phyloP scores from a whole-genome alignment of 2,888 invertebrate genomes.

The Agriopis aurantiaria region DNA sequence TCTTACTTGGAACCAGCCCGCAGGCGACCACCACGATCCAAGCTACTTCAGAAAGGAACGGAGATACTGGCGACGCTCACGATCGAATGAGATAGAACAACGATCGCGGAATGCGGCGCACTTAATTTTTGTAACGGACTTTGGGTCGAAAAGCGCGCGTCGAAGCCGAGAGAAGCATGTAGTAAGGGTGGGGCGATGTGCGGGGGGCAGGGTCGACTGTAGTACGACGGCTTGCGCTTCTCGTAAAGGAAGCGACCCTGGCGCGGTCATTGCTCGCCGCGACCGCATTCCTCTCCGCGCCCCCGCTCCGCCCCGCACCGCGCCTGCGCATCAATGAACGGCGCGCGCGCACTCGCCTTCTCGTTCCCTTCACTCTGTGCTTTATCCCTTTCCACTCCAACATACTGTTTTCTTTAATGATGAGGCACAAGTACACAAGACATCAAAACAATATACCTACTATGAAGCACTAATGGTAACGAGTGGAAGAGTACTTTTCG shows the following conservation, averaged over 20 bases:
- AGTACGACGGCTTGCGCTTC: conserved; percentile 84
- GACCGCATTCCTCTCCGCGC: conserved; percentile 82
- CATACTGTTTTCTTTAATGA: not conserved
- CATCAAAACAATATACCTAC: conserved; percentile 1
- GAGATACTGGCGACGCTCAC: conserved; percentile 43
- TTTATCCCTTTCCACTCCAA: conserved; percentile 18
- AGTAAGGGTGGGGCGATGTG: conserved; percentile 68
- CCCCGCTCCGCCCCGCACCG: conserved; percentile 68
- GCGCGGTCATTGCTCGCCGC: conserved; percentile 86
- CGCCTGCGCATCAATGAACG: conserved; percentile 85
- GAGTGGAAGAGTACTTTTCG: not conserved
- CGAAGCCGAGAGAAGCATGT: conserved; percentile 74
- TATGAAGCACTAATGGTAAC: not conserved
- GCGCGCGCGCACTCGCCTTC: conserved; percentile 72
- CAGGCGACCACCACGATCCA: conserved; percentile 41
- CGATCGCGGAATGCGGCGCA: conserved; percentile 82
- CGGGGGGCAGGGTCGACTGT: conserved; percentile 69
- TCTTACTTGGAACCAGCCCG: conserved; percentile 15
- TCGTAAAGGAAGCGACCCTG: conserved; percentile 86
- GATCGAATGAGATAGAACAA: conserved; percentile 70
- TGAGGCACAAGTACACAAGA: not conserved
- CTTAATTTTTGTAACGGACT: conserved; percentile 86
- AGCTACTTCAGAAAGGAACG: conserved; percentile 45
- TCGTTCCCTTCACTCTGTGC: conserved; percentile 63
- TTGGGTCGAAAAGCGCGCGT: conserved; percentile 82